Evolutionary conservation across 2,797 vertebrate species (phyloP).

Genomic region (Ptychadena robeensis): DNA sequence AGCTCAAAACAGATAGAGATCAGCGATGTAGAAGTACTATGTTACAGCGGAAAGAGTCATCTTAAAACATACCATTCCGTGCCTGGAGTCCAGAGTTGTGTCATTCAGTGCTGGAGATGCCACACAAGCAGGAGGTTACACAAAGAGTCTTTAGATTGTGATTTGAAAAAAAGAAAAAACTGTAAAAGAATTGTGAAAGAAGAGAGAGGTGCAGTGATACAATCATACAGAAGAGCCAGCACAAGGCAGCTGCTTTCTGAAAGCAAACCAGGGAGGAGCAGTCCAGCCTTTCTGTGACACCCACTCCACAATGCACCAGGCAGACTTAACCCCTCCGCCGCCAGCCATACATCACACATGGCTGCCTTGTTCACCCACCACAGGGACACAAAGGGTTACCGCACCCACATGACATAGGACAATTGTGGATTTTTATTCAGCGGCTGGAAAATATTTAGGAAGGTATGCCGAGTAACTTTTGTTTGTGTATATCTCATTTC

Average conservation of each 20-base stretch:
- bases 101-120: constrained; percentile 37
- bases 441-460: not conserved
- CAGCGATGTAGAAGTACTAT: constrained; percentile 12
- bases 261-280: constrained; percentile 63
- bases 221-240: constrained; percentile 51
- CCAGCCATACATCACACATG: not conserved
- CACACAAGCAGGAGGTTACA: constrained; percentile 29
- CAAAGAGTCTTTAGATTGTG: constrained; percentile 38
- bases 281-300: constrained; percentile 57
- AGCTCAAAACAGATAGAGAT: not conserved
- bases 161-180: constrained; percentile 16
- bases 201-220: constrained; percentile 52
- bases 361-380: not conserved
- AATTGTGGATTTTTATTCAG: not conserved
- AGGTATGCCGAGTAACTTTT: not conserved
- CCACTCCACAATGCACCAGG: constrained; percentile 60
- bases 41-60: constrained; percentile 47
- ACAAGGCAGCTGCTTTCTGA: constrained; percentile 59
- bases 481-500: not conserved
- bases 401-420: not conserved
- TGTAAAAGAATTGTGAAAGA: constrained; percentile 32
- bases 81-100: constrained; percentile 44
- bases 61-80: constrained; percentile 63
- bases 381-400: not conserved
- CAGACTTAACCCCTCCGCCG: constrained; percentile 60